Percentiles rank a stretch among this genome's conserved stretches.
Evolutionary conservation across 2,888 invertebrate genomes (phyloP).

Genomic region (Vanessa cardui): DNA sequence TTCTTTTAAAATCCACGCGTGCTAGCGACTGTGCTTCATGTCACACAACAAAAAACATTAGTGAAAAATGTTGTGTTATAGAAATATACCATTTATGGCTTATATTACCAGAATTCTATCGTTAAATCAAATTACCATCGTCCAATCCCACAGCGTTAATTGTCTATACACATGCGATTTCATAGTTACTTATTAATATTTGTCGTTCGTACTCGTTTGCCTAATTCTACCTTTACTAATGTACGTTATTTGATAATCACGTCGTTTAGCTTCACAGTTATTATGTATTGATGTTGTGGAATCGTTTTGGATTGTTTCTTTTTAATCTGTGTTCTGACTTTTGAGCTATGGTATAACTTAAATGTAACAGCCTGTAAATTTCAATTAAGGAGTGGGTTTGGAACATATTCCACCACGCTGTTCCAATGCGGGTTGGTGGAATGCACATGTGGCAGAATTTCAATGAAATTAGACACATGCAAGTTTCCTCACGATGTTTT

Average conservation of each 20-base stretch:
- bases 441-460: too few species aligned
- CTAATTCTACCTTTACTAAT: slow-evolving; percentile 38
- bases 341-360: too few species aligned
- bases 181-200: slow-evolving; percentile 45
- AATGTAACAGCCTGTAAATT: too few species aligned
- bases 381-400: too few species aligned
- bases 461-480: too few species aligned
- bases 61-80: background rate
- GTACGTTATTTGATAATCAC: slow-evolving; percentile 5
- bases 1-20: too few species aligned
- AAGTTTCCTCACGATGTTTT: too few species aligned
- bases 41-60: too few species aligned
- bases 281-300: background rate
- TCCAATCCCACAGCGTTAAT: slow-evolving; percentile 43
- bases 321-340: background rate
- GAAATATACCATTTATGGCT: background rate
- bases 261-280: background rate
- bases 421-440: too few species aligned
- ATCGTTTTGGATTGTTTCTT: background rate
- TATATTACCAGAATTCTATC: slow-evolving; percentile 34
- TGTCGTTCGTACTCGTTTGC: slow-evolving; percentile 45
- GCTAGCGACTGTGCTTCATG: too few species aligned
- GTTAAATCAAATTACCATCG: slow-evolving; percentile 47
- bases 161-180: slow-evolving; percentile 45
- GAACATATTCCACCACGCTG: too few species aligned